Conservation (phyloP, 2,888 invertebrate species). For the Pseudolycoriella hygida region DNA sequence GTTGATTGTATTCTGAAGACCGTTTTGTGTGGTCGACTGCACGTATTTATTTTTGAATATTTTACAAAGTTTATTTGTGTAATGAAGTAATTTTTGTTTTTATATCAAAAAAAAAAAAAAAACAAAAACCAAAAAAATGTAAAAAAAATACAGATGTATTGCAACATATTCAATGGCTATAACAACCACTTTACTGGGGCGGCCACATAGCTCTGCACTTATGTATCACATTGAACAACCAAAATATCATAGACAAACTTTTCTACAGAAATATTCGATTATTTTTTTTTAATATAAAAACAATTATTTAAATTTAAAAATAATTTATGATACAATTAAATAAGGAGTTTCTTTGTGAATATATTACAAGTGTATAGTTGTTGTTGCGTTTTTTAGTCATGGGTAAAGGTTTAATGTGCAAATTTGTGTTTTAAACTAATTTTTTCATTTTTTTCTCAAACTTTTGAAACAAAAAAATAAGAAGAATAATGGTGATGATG, state of each 20-base stretch:
- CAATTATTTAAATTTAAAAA: slow-evolving; percentile 2
- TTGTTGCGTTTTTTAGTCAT: not conserved
- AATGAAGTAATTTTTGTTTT: slow-evolving; percentile 1
- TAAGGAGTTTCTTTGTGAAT: not conserved
- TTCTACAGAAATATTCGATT: not conserved
- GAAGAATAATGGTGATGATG: no score
- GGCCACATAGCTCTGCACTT: not conserved
- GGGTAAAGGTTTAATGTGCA: not conserved
- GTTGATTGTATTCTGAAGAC: slow-evolving; percentile 6
- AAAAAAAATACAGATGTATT: no score
- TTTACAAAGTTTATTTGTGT: slow-evolving; percentile 6
- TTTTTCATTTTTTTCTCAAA: no score
- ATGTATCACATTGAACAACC: not conserved
- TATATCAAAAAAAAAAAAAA: not conserved
- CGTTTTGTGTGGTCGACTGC: slow-evolving; percentile 16
- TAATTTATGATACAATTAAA: slow-evolving; percentile 1
- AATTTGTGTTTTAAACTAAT: no score
- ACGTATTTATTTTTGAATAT: slow-evolving; percentile 11
- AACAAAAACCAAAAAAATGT: no score
- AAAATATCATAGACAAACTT: not conserved
- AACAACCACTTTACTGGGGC: no score
- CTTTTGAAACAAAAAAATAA: no score
- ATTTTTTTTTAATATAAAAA: not conserved
- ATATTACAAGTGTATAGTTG: not conserved
- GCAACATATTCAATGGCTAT: no score